Base-by-base conservation (phyloP, 53 echinoderm and acorn worm genomes). In the Holothuria leucospilota region DNA sequence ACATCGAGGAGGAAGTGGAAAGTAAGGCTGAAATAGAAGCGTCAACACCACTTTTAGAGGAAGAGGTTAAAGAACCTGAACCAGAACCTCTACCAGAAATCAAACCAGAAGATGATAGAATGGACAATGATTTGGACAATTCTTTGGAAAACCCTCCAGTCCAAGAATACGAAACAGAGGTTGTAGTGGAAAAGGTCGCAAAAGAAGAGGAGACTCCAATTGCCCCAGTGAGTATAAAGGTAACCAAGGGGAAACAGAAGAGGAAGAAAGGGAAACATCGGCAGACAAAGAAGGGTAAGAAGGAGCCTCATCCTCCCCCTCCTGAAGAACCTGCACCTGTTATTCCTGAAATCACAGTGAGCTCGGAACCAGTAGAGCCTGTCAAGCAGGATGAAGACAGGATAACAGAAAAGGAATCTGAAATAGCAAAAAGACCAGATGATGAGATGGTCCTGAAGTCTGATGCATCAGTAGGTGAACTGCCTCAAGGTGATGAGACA, bases 241-340 rank as follows among this genome's bases (percentile, higher is more conserved):
- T 6, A 56, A 90, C 79, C 86, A 69, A 46, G 90, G 78, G 59
- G 85, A 68, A 51, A 62, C 21, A 49, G 82, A 86, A 16, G 28
- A 86, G 53, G 30, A 90, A 70, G 63, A 87, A 84, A 71, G 82
- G 71, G 69, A 86, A 86, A 41, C 71, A 90, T 51, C 86, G 71
- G 20, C 71, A 90, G 39, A 86, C 86, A 20, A 89, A 85, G 78
- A 89, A 85, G 52, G 20, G 28, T 27, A 42, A 23, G 20, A 38
- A 73, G 20, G 73, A 73, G 20, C 20, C 41, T 51, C 51, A 2
- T 24, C 52, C 28, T 13, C 51, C 28, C 10, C 52, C 29, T 23
- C 21, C 52, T 11, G 51, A 24, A 52, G 24, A 13, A 21, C 16
- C 21, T 13, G 80, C 56, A 14, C 80, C 80, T 26, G 20, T 75